Evolutionary conservation across 2,888 invertebrate species (phyloP).

Genomic region (Abscondita cerata): DNA sequence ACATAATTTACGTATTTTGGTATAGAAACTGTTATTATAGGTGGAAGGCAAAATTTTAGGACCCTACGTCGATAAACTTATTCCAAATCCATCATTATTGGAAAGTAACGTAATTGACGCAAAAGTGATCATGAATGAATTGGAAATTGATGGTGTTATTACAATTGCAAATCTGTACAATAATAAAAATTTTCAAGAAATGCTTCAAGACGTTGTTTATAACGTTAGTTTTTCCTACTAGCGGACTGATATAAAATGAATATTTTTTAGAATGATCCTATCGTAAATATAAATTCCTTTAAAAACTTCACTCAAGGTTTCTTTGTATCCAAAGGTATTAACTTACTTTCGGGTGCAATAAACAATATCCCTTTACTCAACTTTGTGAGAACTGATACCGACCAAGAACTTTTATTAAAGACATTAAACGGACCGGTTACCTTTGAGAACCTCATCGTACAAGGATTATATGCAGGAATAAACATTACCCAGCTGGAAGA

Average conservation of each 20-base stretch:
- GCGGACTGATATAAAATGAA: too few species aligned
- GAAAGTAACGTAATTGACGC: conserved; percentile 56
- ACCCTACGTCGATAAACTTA: conserved; percentile 54
- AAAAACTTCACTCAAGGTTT: conserved; percentile 61
- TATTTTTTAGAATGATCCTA: conserved; percentile 46
- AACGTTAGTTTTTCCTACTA: conserved; percentile 49
- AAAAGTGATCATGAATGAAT: conserved; percentile 59
- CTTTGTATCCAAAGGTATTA: conserved; percentile 53
- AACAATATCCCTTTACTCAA: conserved; percentile 58
- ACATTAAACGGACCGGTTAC: conserved; percentile 56
- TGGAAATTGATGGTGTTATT: conserved; percentile 62
- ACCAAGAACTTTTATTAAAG: conserved; percentile 58
- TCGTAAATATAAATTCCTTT: conserved; percentile 54
- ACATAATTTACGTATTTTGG: neutral
- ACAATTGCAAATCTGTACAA: conserved; percentile 58
- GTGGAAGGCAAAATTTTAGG: conserved; percentile 61
- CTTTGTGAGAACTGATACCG: conserved; percentile 61
- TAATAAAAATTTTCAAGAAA: conserved; percentile 51
- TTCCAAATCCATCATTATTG: conserved; percentile 60
- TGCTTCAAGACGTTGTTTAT: conserved; percentile 61
- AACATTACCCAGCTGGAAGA: conserved; percentile 57
- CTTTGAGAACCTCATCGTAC: conserved; percentile 58
- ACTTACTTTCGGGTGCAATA: conserved; percentile 57
- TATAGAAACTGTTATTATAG: conserved; percentile 49
- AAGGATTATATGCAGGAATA: conserved; percentile 57